phyloP scores from a whole-genome alignment of 2,113 vertebrate species.

The Pluvianellus socialis region DNA sequence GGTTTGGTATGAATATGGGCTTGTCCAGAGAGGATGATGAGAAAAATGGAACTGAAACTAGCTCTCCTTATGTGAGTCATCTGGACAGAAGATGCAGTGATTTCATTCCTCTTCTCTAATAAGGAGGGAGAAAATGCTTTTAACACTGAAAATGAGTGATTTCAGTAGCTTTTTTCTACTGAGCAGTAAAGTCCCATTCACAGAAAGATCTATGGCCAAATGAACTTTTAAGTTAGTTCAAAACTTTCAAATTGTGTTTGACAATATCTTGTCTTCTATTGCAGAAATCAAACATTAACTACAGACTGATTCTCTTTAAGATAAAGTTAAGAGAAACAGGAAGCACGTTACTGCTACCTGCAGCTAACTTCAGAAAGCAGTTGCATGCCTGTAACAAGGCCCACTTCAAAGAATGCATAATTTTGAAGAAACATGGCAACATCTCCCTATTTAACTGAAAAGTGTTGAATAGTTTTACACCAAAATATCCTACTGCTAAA shows the following conservation, averaged over 20 bases:
- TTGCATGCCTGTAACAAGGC: neutral
- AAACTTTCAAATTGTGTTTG: neutral
- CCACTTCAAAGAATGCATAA: neutral
- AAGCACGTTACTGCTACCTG: constrained; percentile 2
- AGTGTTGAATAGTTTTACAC: constrained; percentile 30
- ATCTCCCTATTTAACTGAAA: constrained; percentile 24
- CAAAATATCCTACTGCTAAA: constrained; percentile 24
- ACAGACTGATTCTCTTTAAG: neutral
- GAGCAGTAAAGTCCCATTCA: neutral
- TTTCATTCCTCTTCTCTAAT: neutral
- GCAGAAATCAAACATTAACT: neutral
- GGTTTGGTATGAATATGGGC: neutral
- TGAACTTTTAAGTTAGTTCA: neutral
- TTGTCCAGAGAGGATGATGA: neutral
- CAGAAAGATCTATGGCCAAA: neutral
- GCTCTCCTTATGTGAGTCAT: neutral
- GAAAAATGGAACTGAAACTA: neutral
- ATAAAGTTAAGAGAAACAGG: neutral
- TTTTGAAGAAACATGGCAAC: constrained; percentile 7
- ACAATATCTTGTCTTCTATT: neutral
- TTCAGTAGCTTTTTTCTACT: neutral
- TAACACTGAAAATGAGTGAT: neutral
- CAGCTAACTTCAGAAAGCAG: neutral
- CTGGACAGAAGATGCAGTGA: neutral
- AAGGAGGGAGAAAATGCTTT: neutral